phyloP scores from a whole-genome alignment of 2,797 vertebrate genomes.

The Cirrhinus molitorella region DNA sequence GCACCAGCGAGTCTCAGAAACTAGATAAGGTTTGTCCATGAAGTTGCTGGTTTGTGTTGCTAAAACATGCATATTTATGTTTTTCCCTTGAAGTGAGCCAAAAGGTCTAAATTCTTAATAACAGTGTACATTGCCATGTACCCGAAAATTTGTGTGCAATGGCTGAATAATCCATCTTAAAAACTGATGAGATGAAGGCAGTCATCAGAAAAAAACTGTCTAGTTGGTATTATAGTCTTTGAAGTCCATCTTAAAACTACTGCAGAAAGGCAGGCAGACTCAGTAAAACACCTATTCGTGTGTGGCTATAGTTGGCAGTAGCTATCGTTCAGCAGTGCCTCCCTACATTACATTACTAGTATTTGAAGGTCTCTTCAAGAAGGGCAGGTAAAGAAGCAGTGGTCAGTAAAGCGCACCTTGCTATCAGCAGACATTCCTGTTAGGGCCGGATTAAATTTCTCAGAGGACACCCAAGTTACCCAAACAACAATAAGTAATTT shows the following conservation, averaged over 20 bases:
- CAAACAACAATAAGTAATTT: background rate
- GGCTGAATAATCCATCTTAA: background rate
- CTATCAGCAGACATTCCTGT: background rate
- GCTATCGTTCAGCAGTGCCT: background rate
- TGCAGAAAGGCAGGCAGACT: background rate
- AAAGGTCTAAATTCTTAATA: background rate
- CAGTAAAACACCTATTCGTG: background rate
- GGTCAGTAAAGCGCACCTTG: background rate
- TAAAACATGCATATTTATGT: background rate
- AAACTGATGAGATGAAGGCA: background rate
- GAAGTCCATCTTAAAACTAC: constrained; percentile 1
- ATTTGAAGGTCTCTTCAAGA: background rate
- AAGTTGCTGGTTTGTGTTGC: background rate
- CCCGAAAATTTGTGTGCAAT: background rate
- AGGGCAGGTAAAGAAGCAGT: background rate
- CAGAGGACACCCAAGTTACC: background rate
- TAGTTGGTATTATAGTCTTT: background rate
- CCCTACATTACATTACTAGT: background rate
- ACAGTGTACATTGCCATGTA: background rate
- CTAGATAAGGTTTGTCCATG: no score
- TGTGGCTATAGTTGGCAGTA: background rate
- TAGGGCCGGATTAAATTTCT: background rate
- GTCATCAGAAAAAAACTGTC: constrained; percentile 1
- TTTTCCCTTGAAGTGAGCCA: background rate
- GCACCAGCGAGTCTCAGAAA: no score